Evolutionary conservation across 2,113 vertebrate genomes (phyloP).

Genomic region (Sorex fumeus): DNA sequence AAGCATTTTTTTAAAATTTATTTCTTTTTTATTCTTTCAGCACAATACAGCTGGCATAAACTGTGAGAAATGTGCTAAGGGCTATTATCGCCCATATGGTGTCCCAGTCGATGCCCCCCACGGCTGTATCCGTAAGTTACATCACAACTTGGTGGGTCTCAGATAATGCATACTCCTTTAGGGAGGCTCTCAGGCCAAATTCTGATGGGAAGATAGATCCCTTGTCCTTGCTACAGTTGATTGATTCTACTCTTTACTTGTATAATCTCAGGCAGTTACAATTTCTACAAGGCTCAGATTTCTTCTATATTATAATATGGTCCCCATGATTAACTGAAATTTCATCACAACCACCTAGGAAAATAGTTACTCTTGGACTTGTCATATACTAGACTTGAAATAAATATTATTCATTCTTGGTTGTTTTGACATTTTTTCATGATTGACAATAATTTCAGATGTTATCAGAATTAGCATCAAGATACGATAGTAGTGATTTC

Average conservation of each 20-base stretch:
- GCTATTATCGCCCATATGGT: constrained; percentile 92
- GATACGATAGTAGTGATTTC: background rate
- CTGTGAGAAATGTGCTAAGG: constrained; percentile 93
- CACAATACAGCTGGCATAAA: constrained; percentile 97
- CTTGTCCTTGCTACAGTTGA: background rate
- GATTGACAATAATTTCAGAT: background rate
- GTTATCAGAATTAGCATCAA: constrained; percentile 27
- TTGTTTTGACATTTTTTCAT: background rate
- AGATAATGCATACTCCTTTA: background rate
- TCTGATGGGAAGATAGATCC: background rate
- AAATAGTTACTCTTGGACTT: background rate
- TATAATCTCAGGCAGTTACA: background rate
- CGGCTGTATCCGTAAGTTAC: constrained; percentile 93
- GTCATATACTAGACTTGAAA: background rate
- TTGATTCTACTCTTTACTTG: background rate
- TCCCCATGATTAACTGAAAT: background rate
- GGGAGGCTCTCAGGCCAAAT: background rate
- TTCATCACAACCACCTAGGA: background rate
- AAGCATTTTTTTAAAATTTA: constrained; percentile 52
- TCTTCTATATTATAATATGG: background rate
- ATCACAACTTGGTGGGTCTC: background rate
- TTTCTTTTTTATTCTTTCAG: constrained; percentile 83
- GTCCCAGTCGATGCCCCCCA: constrained; percentile 87
- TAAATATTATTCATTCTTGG: background rate
- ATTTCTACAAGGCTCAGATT: background rate